These are phyloP conservation scores for Actinostola sp. DNA, from an alignment of 92 coral and sea anemone species.

Conservation along the genomic window DNA sequence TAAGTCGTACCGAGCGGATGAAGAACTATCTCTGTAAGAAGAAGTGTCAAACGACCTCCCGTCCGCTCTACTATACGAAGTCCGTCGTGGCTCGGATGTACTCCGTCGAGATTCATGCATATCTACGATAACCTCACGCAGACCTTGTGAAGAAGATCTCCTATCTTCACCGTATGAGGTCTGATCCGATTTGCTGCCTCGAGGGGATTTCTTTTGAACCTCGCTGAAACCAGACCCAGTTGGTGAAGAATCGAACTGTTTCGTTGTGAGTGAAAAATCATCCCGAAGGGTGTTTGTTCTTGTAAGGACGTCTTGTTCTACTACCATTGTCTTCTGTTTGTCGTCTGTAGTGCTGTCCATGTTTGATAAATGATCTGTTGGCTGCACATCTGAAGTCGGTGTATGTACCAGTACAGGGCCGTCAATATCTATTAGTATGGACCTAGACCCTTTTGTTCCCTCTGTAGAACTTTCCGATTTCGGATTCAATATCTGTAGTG, in stretches of 20 bases:
- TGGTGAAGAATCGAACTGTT: background rate
- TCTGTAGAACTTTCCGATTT: background rate
- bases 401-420: conserved; percentile 16
- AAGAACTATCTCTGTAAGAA: too few relatives aligned
- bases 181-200: background rate
- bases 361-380: background rate
- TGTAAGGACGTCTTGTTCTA: too few relatives aligned
- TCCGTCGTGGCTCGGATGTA: background rate
- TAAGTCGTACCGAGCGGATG: too few relatives aligned
- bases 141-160: too few relatives aligned
- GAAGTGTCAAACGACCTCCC: too few relatives aligned
- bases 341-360: background rate
- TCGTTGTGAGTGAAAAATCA: too few relatives aligned
- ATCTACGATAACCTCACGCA: background rate
- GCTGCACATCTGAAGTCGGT: background rate
- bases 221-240: too few relatives aligned
- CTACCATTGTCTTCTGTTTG: too few relatives aligned
- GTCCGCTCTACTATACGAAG: background rate
- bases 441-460: background rate
- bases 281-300: too few relatives aligned
- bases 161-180: too few relatives aligned
- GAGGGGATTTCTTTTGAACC: background rate
- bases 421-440: conserved; percentile 27
- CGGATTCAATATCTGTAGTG: conserved; percentile 8
- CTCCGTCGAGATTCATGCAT: background rate